phyloP scores from a whole-genome alignment of 2,797 vertebrate species.

The Muscicapa striata region DNA sequence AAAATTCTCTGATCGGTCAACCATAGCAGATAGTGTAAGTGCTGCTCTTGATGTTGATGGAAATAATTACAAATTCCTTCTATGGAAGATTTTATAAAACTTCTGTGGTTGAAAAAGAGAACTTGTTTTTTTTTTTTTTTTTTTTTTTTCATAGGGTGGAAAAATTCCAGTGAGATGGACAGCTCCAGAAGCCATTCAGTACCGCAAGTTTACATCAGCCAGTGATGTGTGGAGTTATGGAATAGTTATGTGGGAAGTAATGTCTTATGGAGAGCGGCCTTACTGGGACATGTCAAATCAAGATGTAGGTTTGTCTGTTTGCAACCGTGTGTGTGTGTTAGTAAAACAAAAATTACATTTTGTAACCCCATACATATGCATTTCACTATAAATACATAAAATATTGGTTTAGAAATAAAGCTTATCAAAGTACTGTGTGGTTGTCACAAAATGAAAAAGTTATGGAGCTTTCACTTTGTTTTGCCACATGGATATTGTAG shows the following conservation, averaged over 20 bases:
- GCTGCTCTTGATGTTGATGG: neutral
- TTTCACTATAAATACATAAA: neutral
- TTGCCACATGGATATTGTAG: neutral
- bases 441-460: neutral
- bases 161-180: constrained; percentile 99
- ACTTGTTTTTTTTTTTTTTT: neutral
- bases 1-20: neutral
- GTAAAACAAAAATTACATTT: neutral
- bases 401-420: neutral
- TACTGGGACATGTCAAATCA: constrained; percentile 99
- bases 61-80: neutral
- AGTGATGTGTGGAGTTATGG: constrained; percentile 99
- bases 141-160: constrained; percentile 82
- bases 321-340: neutral
- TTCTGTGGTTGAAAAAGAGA: neutral
- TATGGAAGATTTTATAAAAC: neutral
- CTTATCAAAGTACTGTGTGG: neutral
- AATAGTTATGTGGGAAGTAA: constrained; percentile 99
- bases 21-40: neutral
- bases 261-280: constrained; percentile 97
- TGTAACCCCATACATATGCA: neutral
- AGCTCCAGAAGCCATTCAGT: constrained; percentile 97
- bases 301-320: constrained; percentile 86
- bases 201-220: constrained; percentile 97
- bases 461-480: neutral